Base-by-base conservation (phyloP, 2,888 invertebrate genomes). In the Rhagonycha lutea region DNA sequence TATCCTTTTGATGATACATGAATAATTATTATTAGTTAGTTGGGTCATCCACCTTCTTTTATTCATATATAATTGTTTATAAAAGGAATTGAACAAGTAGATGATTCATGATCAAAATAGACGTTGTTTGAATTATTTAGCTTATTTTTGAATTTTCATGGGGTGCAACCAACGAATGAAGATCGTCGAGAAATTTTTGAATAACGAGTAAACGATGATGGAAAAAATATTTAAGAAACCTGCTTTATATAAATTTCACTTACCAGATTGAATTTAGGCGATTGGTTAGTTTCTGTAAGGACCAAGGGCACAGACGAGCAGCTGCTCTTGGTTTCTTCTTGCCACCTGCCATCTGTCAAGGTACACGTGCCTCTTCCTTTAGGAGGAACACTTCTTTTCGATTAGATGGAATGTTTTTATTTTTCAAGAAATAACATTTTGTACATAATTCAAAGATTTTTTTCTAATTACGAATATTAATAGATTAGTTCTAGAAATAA, bases 261-360 rank as follows among this genome's bases (percentile, higher is more conserved):
- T 47, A 47, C 47, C 47, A 8, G 47, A 47, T 47, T 47, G 47
- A 47, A 47, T 47, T 47, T 47, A 12, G 47, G 47, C 47, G 47
- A 47, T 47, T n/a, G 47, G 47, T 47, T 47, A n/a, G 47, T 47
- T 47, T 47, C 47, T 47, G 47, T 47, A 47, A 47, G 47, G 63
- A 65, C 26, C 63, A 65, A 65, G 71, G 68, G 24, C 26, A 68
- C 47, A 32, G 62, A 29, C 23, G 67, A 73, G 75, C 78, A 78
- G 72, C 78, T 78, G 78, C 78, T 78, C 71, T 63, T 70, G 70
- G 68, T 29, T 68, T 60, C 60, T 47, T 70, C 75, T 78, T 69
- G 76, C 75, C 79, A 79, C 79, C 79, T 79, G 79, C 79, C 79
- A 79, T 61, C 79, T 74, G 79, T 78, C 78, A 74, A 47, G 24